These are phyloP conservation scores for Acanthoscelides obtectus DNA, from an alignment of 2,888 invertebrate species.

Conservation along the genomic window DNA sequence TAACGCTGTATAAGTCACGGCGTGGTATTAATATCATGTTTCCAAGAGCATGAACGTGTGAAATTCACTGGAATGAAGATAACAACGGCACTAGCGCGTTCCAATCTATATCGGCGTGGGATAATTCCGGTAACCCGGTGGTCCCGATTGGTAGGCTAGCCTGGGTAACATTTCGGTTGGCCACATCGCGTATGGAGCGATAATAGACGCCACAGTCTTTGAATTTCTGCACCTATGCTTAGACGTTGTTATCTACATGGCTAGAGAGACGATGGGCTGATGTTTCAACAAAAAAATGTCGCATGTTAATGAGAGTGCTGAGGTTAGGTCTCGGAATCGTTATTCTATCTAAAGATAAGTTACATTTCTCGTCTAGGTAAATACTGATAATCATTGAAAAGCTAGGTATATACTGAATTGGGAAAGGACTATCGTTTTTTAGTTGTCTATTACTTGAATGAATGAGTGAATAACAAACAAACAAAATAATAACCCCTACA, in stretches of 20 bases:
- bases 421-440: too few relatives aligned
- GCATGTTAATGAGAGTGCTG: too few relatives aligned
- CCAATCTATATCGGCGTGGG: background rate
- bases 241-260: background rate
- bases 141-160: constrained; percentile 19
- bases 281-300: too few relatives aligned
- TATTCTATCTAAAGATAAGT: too few relatives aligned
- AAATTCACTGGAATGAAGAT: background rate
- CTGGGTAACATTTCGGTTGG: constrained; percentile 30
- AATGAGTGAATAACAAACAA: too few relatives aligned
- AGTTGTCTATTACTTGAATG: too few relatives aligned
- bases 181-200: constrained; percentile 31
- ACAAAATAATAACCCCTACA: too few relatives aligned
- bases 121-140: background rate
- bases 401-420: too few relatives aligned
- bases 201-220: constrained; percentile 16
- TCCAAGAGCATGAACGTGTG: background rate
- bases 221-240: background rate
- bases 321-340: too few relatives aligned
- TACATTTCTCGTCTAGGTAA: too few relatives aligned
- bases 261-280: background rate
- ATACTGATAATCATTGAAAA: too few relatives aligned
- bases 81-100: background rate
- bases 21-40: background rate
- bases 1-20: background rate